Evolutionary conservation across 1,140 invertebrate species (phyloP), one percentile per base, ranked within the genome.

Genomic region (Drosophila sproati): DNA sequence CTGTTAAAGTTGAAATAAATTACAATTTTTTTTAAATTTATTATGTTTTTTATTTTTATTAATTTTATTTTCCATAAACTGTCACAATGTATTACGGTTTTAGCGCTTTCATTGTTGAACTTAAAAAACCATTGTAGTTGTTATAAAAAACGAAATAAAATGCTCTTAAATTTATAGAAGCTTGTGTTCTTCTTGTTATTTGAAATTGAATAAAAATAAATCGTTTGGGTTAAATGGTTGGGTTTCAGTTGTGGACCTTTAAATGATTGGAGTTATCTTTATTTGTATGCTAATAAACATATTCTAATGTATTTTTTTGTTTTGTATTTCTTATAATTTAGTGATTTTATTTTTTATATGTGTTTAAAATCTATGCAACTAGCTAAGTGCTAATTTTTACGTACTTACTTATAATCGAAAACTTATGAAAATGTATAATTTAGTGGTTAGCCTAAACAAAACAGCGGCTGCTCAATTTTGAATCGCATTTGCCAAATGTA

Each of bases 1-100:
- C 54, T 51, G 47, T 28, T 50, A 39, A 59, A 52, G 45, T 45
- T 37, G n/a, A 12, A 35, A 39, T 56, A 61, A 69, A 73, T 61
- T 29, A 57, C 57, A 70, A 45, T 29, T 50, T 47, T 28, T 48
- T 39, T 35, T 41, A 29, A 20, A 20, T 20, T 8, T 55, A 28
- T 34, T 48, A 55, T 47, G 47, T 66, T 62, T 31, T 39, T 8
- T 55, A 28, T 34, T 48, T 55, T 47, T 52, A 61, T 62, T 31
- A 34, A 67, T 63, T 45, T 56, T 61, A 59, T 60, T 69, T 74
- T 64, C 39, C 41, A 75, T 66, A 75, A 88, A 89, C 70, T 74
- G 63, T 83, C 77, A 78, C 80, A 88, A 85, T 88, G 89, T 88
- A 88, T 89, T 83, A 80, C 70, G 62, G 73, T 72, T 80, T 87